phyloP scores from a whole-genome alignment of 2,888 invertebrate genomes.

The Lordiphosa fenestrarum region DNA sequence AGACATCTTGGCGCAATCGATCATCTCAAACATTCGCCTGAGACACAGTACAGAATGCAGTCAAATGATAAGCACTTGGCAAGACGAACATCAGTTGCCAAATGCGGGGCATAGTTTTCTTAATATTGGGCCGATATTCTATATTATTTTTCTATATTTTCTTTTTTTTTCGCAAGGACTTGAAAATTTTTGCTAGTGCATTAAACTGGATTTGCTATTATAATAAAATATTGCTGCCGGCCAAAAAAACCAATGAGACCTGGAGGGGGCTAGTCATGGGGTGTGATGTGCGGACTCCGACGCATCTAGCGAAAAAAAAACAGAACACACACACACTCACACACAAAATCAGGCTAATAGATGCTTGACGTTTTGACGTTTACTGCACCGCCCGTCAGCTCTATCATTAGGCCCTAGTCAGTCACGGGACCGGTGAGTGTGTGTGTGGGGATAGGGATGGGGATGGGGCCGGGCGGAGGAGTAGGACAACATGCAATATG shows the following conservation, averaged over 20 bases:
- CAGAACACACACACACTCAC: slow-evolving; percentile 1
- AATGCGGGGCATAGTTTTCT: too few relatives aligned
- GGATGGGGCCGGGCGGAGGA: neutral
- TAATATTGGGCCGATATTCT: too few relatives aligned
- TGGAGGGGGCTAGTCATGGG: neutral
- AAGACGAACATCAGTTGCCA: too few relatives aligned
- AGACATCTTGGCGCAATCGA: too few relatives aligned
- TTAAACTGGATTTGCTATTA: slow-evolving; percentile 21
- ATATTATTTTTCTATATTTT: too few relatives aligned
- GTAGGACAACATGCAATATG: slow-evolving; percentile 69
- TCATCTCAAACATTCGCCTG: too few relatives aligned
- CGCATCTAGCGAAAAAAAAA: slow-evolving; percentile 25
- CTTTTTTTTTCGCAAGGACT: too few relatives aligned
- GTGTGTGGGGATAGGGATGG: too few relatives aligned
- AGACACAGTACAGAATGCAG: too few relatives aligned
- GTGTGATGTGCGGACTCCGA: slow-evolving; percentile 29
- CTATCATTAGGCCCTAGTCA: slow-evolving; percentile 54
- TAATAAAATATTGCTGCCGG: slow-evolving; percentile 31
- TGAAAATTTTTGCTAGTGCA: slow-evolving; percentile 13
- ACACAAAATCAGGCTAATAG: slow-evolving; percentile 62
- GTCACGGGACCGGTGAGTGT: neutral
- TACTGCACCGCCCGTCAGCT: slow-evolving; percentile 55
- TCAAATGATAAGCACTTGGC: too few relatives aligned
- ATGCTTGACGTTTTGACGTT: slow-evolving; percentile 75
- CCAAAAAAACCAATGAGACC: slow-evolving; percentile 9